These are phyloP conservation scores for Teleiodes luculella DNA, from an alignment of 2,888 invertebrate genomes.

Conservation along the genomic window DNA sequence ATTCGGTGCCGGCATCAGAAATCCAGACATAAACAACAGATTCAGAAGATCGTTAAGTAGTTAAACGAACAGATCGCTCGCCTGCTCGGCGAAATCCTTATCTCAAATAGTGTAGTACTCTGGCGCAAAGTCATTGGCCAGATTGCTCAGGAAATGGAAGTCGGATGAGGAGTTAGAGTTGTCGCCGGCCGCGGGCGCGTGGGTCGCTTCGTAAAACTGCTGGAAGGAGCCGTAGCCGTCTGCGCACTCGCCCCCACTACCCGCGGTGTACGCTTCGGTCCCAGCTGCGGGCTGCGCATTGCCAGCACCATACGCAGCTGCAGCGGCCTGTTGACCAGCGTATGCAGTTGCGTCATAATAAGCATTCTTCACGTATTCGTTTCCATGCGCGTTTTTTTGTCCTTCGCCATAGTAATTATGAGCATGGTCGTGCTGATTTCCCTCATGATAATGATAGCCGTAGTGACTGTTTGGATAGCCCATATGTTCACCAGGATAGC, in stretches of 20 bases:
- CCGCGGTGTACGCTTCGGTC: constrained; percentile 44
- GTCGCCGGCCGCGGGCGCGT: constrained; percentile 80
- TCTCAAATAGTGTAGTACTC: constrained; percentile 88
- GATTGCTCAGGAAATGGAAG: constrained; percentile 94
- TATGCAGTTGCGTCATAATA: constrained; percentile 67
- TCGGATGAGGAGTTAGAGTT: constrained; percentile 96
- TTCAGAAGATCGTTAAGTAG: no score
- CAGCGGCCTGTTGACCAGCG: constrained; percentile 53
- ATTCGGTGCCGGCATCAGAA: no score
- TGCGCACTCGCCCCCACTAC: constrained; percentile 72
- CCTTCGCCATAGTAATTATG: constrained; percentile 72
- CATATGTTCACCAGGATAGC: constrained; percentile 65
- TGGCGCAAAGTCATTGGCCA: constrained; percentile 94
- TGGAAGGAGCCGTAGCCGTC: constrained; percentile 85
- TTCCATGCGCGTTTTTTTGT: constrained; percentile 71
- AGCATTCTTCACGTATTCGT: constrained; percentile 73
- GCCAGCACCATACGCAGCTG: constrained; percentile 44
- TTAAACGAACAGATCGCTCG: constrained; percentile 75
- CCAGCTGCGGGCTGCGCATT: constrained; percentile 43
- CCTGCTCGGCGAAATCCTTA: constrained; percentile 76
- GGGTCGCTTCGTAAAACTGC: constrained; percentile 82
- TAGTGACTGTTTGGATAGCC: constrained; percentile 69
- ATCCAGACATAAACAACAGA: no score
- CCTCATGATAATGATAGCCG: constrained; percentile 73
- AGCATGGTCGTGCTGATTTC: constrained; percentile 59